Evolutionary conservation across 2,797 vertebrate species (phyloP).

Genomic region (Yasuhikotakia modesta): DNA sequence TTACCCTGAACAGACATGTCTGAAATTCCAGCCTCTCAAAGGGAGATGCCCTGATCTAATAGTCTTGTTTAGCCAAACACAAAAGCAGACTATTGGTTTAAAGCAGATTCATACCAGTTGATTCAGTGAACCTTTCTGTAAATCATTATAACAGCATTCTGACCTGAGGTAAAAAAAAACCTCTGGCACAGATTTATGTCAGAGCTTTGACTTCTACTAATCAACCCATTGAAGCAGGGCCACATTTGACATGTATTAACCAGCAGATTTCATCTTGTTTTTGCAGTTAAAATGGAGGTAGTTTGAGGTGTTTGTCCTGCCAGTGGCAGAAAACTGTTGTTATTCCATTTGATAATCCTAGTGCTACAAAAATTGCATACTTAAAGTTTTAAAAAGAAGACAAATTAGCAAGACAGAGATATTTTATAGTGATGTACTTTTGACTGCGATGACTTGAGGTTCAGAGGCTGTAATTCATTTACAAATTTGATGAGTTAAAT

Average conservation of each 20-base stretch:
- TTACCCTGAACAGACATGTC: conserved; percentile 55
- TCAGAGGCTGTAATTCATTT: not conserved
- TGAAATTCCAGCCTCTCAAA: conserved; percentile 59
- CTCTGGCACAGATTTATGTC: not conserved
- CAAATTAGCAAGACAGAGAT: not conserved
- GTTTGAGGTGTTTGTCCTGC: too few species aligned
- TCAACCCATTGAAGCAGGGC: conserved; percentile 2
- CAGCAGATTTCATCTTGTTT: too few species aligned
- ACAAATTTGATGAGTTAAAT: too few species aligned
- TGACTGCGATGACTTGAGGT: not conserved
- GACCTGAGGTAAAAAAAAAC: conserved; percentile 34
- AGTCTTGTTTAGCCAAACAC: conserved; percentile 52
- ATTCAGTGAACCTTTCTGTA: conserved; percentile 47
- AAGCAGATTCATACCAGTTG: conserved; percentile 37
- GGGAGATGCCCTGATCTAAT: conserved; percentile 48
- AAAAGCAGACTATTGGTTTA: conserved; percentile 48
- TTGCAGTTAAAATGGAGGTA: too few species aligned
- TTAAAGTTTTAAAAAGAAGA: not conserved
- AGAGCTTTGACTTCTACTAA: not conserved
- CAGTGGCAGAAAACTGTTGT: too few species aligned
- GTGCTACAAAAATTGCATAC: too few species aligned
- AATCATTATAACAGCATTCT: conserved; percentile 44
- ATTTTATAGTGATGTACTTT: not conserved
- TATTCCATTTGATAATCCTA: too few species aligned
- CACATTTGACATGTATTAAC: not conserved